phyloP scores from a whole-genome alignment of 2,888 invertebrate genomes.

The Erebia aethiops region DNA sequence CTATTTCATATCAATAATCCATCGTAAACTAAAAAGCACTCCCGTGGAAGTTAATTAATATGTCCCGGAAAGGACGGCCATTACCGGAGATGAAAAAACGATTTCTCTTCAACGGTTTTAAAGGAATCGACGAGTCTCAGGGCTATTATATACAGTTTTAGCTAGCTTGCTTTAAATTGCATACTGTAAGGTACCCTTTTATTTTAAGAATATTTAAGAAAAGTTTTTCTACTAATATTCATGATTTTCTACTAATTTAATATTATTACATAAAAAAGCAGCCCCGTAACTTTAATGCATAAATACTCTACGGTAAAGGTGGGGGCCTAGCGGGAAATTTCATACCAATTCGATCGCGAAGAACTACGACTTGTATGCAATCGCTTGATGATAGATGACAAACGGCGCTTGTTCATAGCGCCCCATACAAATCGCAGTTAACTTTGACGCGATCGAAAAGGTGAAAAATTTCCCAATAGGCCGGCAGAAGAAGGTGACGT shows the following conservation, averaged over 20 bases:
- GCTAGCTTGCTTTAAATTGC: not conserved
- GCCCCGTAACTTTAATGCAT: no score
- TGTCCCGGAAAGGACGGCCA: constrained; percentile 70
- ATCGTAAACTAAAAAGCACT: constrained; percentile 68
- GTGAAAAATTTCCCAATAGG: no score
- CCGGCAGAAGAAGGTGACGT: no score
- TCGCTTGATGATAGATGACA: no score
- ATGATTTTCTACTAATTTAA: not conserved
- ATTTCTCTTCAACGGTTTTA: constrained; percentile 74
- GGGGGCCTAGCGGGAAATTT: no score
- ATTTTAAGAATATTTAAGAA: not conserved
- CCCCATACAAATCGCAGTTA: no score
- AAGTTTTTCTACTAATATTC: not conserved
- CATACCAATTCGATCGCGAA: no score
- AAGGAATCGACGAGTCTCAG: constrained; percentile 70
- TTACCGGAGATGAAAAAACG: constrained; percentile 80
- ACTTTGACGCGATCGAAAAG: no score
- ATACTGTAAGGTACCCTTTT: not conserved
- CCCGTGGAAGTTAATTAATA: constrained; percentile 74
- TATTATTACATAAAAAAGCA: no score
- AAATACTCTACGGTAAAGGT: no score
- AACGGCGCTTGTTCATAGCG: no score
- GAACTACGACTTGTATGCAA: no score
- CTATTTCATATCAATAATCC: constrained; percentile 63
- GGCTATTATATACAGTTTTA: constrained; percentile 59